phyloP scores from a whole-genome alignment of 2,888 invertebrate species.

The Sphinx pinastri region DNA sequence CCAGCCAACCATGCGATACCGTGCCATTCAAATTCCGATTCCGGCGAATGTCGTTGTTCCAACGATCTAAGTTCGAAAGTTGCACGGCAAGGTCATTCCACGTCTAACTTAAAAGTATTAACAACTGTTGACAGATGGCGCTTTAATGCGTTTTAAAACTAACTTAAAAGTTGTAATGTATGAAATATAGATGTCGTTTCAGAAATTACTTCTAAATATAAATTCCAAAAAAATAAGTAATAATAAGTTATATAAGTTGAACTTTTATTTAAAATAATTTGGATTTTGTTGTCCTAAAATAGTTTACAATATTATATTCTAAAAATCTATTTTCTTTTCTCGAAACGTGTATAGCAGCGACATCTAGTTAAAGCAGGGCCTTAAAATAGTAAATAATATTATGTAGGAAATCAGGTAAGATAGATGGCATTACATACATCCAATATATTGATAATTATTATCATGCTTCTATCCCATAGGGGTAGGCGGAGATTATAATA shows the following conservation, averaged over 20 bases:
- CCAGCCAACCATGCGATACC: conserved; percentile 46
- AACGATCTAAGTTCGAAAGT: conserved; percentile 76
- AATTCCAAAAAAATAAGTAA: too few relatives aligned
- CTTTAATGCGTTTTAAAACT: conserved; percentile 29
- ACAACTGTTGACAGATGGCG: conserved; percentile 53
- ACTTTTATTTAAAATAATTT: too few relatives aligned
- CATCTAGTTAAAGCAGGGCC: neutral
- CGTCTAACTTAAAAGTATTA: conserved; percentile 54
- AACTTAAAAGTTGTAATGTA: conserved; percentile 7
- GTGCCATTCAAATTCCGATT: conserved; percentile 72
- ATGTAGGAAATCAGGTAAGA: too few relatives aligned
- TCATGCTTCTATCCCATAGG: too few relatives aligned
- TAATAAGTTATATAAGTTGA: too few relatives aligned
- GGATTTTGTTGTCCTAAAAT: too few relatives aligned
- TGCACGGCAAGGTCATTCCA: conserved; percentile 69
- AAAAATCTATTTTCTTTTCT: too few relatives aligned
- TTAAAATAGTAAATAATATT: too few relatives aligned
- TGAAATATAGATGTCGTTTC: conserved; percentile 23
- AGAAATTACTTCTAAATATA: neutral
- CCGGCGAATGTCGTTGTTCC: conserved; percentile 68
- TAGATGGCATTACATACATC: too few relatives aligned
- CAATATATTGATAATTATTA: too few relatives aligned
- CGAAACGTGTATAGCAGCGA: neutral
- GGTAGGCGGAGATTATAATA: too few relatives aligned
- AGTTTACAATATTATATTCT: too few relatives aligned